Evolutionary conservation across 2,113 vertebrate genomes (phyloP).

Genomic region (Puma concolor): DNA sequence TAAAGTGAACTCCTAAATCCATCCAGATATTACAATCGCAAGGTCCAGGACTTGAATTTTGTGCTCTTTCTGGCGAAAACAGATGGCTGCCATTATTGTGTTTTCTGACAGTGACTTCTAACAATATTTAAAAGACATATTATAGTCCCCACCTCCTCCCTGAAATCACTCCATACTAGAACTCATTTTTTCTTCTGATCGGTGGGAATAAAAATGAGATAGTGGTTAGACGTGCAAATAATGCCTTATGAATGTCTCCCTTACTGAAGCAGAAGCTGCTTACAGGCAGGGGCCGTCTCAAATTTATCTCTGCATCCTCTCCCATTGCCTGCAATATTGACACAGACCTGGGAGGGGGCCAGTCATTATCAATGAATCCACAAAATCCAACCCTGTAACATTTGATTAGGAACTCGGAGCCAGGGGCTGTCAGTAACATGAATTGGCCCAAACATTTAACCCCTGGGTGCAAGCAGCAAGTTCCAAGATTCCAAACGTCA

Average conservation of each 20-base stretch:
- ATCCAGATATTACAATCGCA: neutral
- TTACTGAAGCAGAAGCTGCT: neutral
- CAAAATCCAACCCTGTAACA: neutral
- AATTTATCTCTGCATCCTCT: neutral
- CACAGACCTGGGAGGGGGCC: neutral
- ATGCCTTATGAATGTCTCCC: neutral
- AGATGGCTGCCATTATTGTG: neutral
- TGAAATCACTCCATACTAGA: neutral
- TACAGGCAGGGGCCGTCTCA: neutral
- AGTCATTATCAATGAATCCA: neutral
- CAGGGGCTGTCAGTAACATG: neutral
- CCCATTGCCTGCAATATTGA: neutral
- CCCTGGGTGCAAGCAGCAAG: neutral
- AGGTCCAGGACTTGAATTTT: neutral
- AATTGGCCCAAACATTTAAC: neutral
- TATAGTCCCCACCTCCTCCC: accelerated
- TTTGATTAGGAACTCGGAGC: neutral
- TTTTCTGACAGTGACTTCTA: slow-evolving; percentile 37
- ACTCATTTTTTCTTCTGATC: neutral
- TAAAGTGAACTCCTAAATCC: neutral
- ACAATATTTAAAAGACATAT: neutral
- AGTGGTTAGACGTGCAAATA: neutral
- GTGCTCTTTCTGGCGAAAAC: neutral
- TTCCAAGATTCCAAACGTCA: neutral
- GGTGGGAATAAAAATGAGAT: neutral